Base-by-base conservation (phyloP, 2,113 vertebrate genomes). In the Geococcyx californianus region DNA sequence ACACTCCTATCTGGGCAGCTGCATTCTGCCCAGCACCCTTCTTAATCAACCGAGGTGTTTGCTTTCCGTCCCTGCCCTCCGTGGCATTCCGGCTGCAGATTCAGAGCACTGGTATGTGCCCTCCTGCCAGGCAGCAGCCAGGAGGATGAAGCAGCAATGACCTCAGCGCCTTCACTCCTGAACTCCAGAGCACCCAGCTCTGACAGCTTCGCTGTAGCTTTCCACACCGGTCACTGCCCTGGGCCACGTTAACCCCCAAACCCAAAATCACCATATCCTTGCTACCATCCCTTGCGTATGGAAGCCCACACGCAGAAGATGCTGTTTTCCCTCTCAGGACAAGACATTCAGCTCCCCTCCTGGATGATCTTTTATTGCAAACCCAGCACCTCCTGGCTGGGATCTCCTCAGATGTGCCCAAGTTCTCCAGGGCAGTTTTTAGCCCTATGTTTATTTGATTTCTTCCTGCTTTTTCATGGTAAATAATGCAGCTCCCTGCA, bases 251-350 rank as follows among this genome's bases (percentile, higher is more conserved):
- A 9, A 18, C 18, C 56, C 11, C 51, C 64, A 16, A 49, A 40
- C 7, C 38, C 82, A 7, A 13, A 45, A 29, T 3, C 38, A 11
- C 33, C 3, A 3, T 13, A 3, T 20, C 63, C 80, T 52, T 11
- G 28, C 17, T 16, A 29, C 8, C 42, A 6, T 1, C n/a, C 59
- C 47, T 10, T 6, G 26, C 72, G 12, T 3, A 7, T 2, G 9
- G 29, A 29, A 69, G 31, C 49, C 51, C 42, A 12, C 16, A 4
- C 0, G 2, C 42, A 67, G 58, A 8, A 31, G 40, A 42, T 0
- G 3, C 52, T 11, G 16, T 9, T 45, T 49, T 18, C 73, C 72
- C 59, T 49, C 84, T 49, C 68, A 3, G 19, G 5, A 56, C 26
- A 19, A n/a, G 14, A 15, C 62, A 52, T 17, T 3, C 13, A 5